Evolutionary conservation across 2,888 invertebrate genomes (phyloP), one percentile per base, ranked within the genome.

Genomic region (Drosophila nr. perissopoda): DNA sequence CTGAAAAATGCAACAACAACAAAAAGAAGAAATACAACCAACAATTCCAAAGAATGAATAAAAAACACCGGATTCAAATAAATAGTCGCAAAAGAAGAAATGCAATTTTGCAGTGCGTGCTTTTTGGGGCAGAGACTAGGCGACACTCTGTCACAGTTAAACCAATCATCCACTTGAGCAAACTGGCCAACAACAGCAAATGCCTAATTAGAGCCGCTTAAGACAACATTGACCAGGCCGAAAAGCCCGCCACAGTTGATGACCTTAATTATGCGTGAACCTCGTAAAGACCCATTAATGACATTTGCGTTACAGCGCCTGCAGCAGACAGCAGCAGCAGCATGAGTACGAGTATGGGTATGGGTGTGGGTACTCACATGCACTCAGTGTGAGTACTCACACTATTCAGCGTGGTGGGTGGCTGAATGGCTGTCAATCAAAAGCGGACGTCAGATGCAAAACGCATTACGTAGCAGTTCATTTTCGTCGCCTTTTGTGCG

Each of bases 201-300:
- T 56, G 69, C 64, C 83, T 87, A 87, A 87, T 89, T 87, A 85
- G 88, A 61, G 72, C 62, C 65, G 88, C 74, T 80, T 84, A 86
- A 88, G 84, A 88, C 75, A 86, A 83, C 86, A 86, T 87, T 82
- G 69, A 63, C 56, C 65, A 57, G 66, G 38, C 64, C 65, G 36
- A 72, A 66, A 64, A 59, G 31, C 60, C 13, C 56, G 48, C 8
- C 31, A 56, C 36, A 61, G 58, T 74, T 71, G 76, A 74, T 76
- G 78, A 80, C 75, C 87, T 87, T 89, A 89, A 87, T 87, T 87
- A 89, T 87, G 89, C 89, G 89, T 78, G 74, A 87, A 59, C 74
- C 74, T 25, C 67, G 73, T 70, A 71, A 75, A 73, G 70, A 31
- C 71, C 87, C 85, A 83, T 85, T 89, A 87, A 85, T 84, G 85